Percentiles rank a stretch among this genome's conserved stretches.
Conservation (phyloP, 2,113 vertebrate species). For the Oenanthe oenanthe region DNA sequence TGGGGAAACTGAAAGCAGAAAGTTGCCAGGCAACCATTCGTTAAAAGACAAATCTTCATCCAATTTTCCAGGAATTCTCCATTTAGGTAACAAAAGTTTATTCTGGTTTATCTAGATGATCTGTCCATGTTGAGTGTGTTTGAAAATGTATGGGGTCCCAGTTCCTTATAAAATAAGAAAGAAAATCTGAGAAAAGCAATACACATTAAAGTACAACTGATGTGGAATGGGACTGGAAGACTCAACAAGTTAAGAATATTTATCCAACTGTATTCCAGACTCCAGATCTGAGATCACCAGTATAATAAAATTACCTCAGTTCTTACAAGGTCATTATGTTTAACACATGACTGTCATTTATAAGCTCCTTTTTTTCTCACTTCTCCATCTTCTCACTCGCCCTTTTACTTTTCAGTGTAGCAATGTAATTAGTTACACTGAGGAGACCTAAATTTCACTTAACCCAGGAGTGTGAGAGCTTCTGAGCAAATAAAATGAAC, state of each 20-base stretch:
- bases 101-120: not conserved
- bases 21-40: not conserved
- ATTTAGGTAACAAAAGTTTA: not conserved
- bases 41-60: not conserved
- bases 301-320: not conserved
- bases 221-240: not conserved
- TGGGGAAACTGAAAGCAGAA: not conserved
- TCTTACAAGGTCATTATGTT: not conserved
- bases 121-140: not conserved
- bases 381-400: not conserved
- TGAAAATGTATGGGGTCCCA: not conserved
- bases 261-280: not conserved
- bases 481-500: not conserved
- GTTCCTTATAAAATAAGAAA: not conserved
- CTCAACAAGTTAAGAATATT: not conserved
- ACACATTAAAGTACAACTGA: not conserved
- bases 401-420: not conserved
- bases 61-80: not conserved
- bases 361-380: not conserved
- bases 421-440: not conserved
- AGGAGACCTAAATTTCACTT: not conserved
- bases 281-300: not conserved
- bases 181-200: not conserved
- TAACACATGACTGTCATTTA: not conserved
- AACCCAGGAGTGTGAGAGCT: not conserved